Conservation (phyloP, 2,888 invertebrate genomes). For the Drosophila nr. medialis region DNA sequence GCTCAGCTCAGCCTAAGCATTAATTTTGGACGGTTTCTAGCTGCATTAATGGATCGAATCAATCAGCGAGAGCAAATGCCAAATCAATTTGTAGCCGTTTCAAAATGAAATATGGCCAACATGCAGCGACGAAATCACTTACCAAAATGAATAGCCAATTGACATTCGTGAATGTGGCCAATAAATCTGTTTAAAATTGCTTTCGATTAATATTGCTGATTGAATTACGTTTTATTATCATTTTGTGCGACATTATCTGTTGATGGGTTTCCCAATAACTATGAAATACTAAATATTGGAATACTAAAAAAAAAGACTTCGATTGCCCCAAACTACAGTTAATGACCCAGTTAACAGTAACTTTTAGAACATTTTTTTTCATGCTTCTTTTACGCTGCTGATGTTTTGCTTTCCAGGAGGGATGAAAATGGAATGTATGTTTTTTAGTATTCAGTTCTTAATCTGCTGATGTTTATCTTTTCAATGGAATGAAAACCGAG, state of each 20-base stretch:
- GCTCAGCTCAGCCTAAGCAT: neutral
- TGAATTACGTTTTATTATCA: neutral
- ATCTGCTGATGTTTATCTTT: neutral
- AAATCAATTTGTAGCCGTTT: slow-evolving; percentile 72
- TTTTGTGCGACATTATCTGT: neutral
- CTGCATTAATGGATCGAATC: slow-evolving; percentile 66
- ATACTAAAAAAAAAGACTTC: neutral
- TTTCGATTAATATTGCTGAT: slow-evolving; percentile 13
- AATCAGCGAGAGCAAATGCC: slow-evolving; percentile 66
- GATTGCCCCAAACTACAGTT: neutral
- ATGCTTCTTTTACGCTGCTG: neutral
- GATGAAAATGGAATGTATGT: neutral
- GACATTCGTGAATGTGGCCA: slow-evolving; percentile 46
- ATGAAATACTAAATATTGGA: neutral
- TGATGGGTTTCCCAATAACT: slow-evolving; percentile 10
- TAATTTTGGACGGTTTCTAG: slow-evolving; percentile 11
- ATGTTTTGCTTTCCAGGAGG: neutral
- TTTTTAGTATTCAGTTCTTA: neutral
- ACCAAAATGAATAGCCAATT: slow-evolving; percentile 59
- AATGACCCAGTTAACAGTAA: neutral
- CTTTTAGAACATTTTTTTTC: neutral
- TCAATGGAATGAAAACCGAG: neutral
- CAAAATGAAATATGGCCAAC: slow-evolving; percentile 48
- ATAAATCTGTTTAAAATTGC: slow-evolving; percentile 59
- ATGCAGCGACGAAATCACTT: slow-evolving; percentile 54